Percentiles rank a stretch among this genome's conserved stretches.
These are phyloP conservation scores for Macrophya alboannulata DNA, from an alignment of 2,888 invertebrate species.

Conservation along the genomic window DNA sequence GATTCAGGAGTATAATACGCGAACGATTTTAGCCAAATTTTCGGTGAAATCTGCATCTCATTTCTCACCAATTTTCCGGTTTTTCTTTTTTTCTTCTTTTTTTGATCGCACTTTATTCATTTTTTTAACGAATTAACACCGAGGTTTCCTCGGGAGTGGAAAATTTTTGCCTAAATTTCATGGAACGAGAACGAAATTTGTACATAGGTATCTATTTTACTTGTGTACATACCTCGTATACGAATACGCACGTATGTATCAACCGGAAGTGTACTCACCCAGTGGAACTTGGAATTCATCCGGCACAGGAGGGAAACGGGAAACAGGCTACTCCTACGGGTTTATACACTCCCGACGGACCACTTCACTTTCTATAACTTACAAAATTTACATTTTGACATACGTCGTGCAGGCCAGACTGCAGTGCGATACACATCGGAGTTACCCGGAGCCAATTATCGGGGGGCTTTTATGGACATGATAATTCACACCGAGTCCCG, in stretches of 20 bases:
- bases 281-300: slow-evolving; percentile 54
- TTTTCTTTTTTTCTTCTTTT: background rate
- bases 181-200: background rate
- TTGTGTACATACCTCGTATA: background rate
- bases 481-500: too few relatives aligned
- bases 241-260: background rate
- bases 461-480: background rate
- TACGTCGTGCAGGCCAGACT: background rate
- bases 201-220: background rate
- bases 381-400: background rate
- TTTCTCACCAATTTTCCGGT: too few relatives aligned
- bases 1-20: background rate
- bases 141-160: background rate
- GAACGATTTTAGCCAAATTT: background rate
- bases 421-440: background rate
- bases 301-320: slow-evolving; percentile 48
- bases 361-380: slow-evolving; percentile 19
- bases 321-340: slow-evolving; percentile 23
- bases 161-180: background rate
- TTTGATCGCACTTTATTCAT: too few relatives aligned
- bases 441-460: background rate
- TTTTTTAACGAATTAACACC: background rate
- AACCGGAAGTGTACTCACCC: slow-evolving; percentile 49
- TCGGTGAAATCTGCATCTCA: too few relatives aligned
- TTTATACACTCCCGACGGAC: background rate